These are phyloP conservation scores for Sinella curviseta DNA, from an alignment of 1,140 invertebrate genomes.

Conservation along the genomic window DNA sequence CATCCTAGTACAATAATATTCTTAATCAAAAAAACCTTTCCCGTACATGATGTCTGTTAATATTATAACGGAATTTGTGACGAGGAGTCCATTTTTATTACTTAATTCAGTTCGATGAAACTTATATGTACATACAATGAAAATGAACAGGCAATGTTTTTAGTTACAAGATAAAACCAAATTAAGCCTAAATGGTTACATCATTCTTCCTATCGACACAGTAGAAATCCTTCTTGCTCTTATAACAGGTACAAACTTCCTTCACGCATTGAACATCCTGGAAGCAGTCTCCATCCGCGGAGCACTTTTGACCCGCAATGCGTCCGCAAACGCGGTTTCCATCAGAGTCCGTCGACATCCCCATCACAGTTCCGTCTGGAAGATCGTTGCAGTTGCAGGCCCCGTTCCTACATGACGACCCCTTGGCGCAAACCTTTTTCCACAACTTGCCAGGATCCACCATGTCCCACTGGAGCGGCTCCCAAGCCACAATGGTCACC, in stretches of 20 bases:
- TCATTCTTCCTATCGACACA: conserved; percentile 17
- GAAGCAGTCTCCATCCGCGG: not conserved
- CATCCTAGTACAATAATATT: too few relatives aligned
- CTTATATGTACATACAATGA: too few relatives aligned
- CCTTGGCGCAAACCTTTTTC: conserved; percentile 6
- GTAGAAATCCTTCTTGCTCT: not conserved
- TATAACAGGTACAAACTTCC: conserved; percentile 13
- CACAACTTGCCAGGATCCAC: conserved; percentile 24
- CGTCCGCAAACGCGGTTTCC: not conserved
- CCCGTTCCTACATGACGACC: conserved; percentile 3
- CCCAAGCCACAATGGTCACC: conserved; percentile 3
- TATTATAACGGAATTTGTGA: too few relatives aligned
- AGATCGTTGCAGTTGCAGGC: conserved; percentile 25
- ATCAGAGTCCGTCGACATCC: not conserved
- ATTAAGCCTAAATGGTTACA: too few relatives aligned
- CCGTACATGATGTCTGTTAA: too few relatives aligned
- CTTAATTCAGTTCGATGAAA: too few relatives aligned
- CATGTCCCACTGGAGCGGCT: conserved; percentile 8
- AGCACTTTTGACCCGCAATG: conserved; percentile 22
- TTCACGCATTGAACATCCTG: not conserved
- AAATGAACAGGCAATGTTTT: too few relatives aligned
- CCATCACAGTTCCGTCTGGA: conserved; percentile 10
- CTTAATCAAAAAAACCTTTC: too few relatives aligned
- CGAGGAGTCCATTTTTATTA: too few relatives aligned
- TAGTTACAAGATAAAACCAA: too few relatives aligned